A percentile compares a stretch with the other conserved stretches of the same genome.
Conservation (phyloP, 2,888 invertebrate genomes). For the Linnaemya vulpina region DNA sequence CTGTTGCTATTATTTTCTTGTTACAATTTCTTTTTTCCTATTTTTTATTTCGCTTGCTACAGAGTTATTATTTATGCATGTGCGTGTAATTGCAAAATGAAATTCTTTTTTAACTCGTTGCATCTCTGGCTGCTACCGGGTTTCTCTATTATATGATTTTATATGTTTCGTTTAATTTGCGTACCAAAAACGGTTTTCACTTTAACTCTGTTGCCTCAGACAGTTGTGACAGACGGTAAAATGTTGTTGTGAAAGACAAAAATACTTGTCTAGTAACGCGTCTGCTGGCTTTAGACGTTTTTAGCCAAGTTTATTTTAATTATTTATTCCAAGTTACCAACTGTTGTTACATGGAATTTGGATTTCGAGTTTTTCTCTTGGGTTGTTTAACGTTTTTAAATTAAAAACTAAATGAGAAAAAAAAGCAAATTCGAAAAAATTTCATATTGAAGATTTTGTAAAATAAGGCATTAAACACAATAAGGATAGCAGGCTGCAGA, state of each 20-base stretch:
- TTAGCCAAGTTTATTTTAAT: slow-evolving; percentile 45
- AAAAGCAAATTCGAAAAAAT: too few species aligned
- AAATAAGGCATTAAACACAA: too few species aligned
- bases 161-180: slow-evolving; percentile 47
- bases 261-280: slow-evolving; percentile 59
- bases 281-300: slow-evolving; percentile 44
- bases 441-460: too few species aligned
- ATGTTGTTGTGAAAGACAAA: slow-evolving; percentile 30
- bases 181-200: slow-evolving; percentile 36
- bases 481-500: too few species aligned
- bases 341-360: slow-evolving; percentile 38
- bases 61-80: slow-evolving; percentile 69
- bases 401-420: too few species aligned
- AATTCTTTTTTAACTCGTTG: slow-evolving; percentile 40
- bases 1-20: not conserved
- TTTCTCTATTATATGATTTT: slow-evolving; percentile 43
- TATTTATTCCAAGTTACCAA: slow-evolving; percentile 45
- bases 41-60: slow-evolving; percentile 39
- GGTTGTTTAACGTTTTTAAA: too few species aligned
- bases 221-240: slow-evolving; percentile 65
- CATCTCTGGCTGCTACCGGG: slow-evolving; percentile 7
- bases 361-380: not conserved
- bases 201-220: slow-evolving; percentile 59
- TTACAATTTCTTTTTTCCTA: not conserved
- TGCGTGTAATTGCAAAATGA: slow-evolving; percentile 68